A percentile compares a stretch with the other conserved stretches of the same genome.
Conservation (phyloP, 2,113 vertebrate genomes). For the Gallinago media region DNA sequence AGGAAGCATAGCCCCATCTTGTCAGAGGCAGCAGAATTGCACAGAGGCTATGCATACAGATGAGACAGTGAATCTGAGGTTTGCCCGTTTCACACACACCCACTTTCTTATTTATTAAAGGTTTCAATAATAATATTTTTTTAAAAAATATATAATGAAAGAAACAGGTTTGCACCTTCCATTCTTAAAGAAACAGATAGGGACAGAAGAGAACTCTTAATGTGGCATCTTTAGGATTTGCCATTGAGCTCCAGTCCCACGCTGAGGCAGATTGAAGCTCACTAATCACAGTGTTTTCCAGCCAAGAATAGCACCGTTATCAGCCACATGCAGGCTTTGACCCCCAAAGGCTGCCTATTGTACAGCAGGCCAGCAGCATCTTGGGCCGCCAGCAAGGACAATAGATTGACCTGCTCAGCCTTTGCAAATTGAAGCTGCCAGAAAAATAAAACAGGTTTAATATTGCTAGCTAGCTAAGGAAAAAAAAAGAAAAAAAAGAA, state of each 20-base stretch:
- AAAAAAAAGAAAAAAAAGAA: not conserved
- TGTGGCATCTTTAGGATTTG: not conserved
- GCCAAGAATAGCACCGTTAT: constrained; percentile 64
- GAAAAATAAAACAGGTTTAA: not conserved
- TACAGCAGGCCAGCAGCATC: constrained; percentile 44
- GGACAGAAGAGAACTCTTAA: not conserved
- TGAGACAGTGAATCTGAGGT: not conserved
- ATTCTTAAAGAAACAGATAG: not conserved
- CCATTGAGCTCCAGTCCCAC: not conserved
- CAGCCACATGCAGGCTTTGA: constrained; percentile 63
- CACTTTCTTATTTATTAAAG: not conserved
- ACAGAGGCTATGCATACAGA: fast-evolving
- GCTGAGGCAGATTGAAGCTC: constrained; percentile 20
- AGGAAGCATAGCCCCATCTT: not conserved
- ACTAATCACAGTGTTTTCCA: constrained; percentile 60
- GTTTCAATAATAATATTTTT: not conserved
- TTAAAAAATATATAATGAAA: not conserved
- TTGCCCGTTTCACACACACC: not conserved
- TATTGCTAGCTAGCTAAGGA: not conserved
- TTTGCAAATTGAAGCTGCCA: constrained; percentile 33
- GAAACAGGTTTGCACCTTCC: not conserved
- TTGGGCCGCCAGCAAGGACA: constrained; percentile 64
- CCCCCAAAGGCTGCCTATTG: constrained; percentile 59
- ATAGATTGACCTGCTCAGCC: constrained; percentile 62
- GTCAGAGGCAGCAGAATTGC: not conserved